Base-by-base conservation (phyloP, 64 coral and sea anemone species). In the Montipora capricornis region DNA sequence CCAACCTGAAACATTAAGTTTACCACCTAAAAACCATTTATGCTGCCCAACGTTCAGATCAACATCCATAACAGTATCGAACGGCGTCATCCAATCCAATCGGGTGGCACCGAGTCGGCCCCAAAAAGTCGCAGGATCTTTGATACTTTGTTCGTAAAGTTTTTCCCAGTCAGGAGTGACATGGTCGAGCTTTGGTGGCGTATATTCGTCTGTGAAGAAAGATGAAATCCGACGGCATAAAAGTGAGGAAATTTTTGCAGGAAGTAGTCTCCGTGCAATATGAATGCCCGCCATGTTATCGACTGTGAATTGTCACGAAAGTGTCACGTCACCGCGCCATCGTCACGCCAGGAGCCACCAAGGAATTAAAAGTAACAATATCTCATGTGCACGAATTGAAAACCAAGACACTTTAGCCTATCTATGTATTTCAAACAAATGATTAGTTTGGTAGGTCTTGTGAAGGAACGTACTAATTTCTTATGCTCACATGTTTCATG, bases 11-110 rank as follows among this genome's bases (percentile, higher is more conserved):
- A 99, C 98, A 90, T 99, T 99, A 4, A 99, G 53, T 22, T 92
- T 92, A 16, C 98, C 98, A 12, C 92, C 95, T 50, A 96, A 57
- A 86, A 99, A 99, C 98, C 98, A 99, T n/a, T 79, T 91, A 50
- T 99, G 98, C 46, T 79, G 80, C 11, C 98, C 98, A 9, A 87
- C 53, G 20, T 91, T 66, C 95, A 99, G 86, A 90, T 99, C 80
- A 70, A 93, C 94, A 26, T 99, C 98, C 89, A 94, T 99, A 4
- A 99, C 98, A 61, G 78, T 84, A 71, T 94, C 89, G 82, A 99
- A 99, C 1, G 92, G 95, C 55, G 93, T 89, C 8, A 94, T 94
- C 98, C 98, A 99, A 15, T 94, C 44, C 74, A 99, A 80, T 2
- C 86, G 92, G 5, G 79, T 89, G 2, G 94, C 95, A 0, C 89